Percentiles rank a stretch among this genome's conserved stretches.
phyloP scores from a whole-genome alignment of 2,113 vertebrate genomes.

The Burhinus oedicnemus region DNA sequence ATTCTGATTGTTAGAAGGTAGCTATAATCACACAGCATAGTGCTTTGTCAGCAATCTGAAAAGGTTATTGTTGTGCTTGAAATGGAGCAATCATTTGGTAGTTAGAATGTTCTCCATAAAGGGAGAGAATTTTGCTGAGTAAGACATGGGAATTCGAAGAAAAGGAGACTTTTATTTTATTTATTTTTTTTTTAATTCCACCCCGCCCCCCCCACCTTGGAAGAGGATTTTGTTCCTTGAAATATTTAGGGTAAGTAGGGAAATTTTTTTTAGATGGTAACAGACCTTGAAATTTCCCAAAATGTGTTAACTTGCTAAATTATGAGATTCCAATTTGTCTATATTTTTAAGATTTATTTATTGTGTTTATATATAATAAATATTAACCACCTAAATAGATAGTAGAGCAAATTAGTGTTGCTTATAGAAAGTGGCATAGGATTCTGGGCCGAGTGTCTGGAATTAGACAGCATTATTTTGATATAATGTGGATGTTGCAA shows the following conservation, averaged over 20 bases:
- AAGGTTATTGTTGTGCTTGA: background rate
- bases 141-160: background rate
- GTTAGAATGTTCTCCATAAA: background rate
- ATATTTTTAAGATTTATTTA: background rate
- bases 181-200: background rate
- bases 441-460: background rate
- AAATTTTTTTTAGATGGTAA: background rate
- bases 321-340: background rate
- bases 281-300: background rate
- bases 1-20: background rate
- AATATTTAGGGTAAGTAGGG: background rate
- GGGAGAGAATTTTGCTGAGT: background rate
- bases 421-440: background rate
- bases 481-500: background rate
- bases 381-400: background rate
- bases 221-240: background rate
- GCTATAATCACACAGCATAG: background rate
- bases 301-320: background rate
- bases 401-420: background rate
- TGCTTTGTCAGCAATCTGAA: background rate
- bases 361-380: background rate
- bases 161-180: background rate
- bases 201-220: rapidly evolving
- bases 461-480: background rate
- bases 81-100: background rate